Evolutionary conservation across 2,797 vertebrate species (phyloP).

Genomic region (Hydrolagus colliei): DNA sequence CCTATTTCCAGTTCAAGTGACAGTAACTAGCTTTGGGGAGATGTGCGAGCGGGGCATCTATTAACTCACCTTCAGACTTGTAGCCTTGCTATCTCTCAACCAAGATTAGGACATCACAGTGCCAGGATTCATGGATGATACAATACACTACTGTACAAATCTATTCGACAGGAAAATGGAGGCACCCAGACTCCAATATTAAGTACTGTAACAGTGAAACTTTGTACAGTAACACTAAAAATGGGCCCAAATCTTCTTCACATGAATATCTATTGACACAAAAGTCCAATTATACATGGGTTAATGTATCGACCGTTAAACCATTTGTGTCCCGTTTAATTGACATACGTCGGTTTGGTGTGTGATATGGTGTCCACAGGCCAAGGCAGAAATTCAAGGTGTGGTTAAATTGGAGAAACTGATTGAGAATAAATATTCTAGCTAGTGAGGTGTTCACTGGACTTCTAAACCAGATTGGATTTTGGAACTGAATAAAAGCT

Average conservation of each 20-base stretch:
- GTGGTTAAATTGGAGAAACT: neutral
- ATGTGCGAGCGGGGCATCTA: too few species aligned
- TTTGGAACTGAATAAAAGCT: conserved; percentile 30
- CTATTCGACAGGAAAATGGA: too few species aligned
- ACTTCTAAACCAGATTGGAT: conserved; percentile 17
- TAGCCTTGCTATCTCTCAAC: neutral
- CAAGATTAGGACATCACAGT: neutral
- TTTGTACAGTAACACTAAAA: too few species aligned
- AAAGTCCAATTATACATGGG: neutral
- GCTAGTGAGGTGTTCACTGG: neutral
- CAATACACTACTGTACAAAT: too few species aligned
- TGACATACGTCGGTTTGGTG: neutral
- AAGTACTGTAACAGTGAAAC: too few species aligned
- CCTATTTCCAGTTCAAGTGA: neutral
- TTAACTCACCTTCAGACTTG: neutral
- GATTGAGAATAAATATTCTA: neutral
- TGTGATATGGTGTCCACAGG: neutral
- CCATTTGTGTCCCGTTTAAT: neutral
- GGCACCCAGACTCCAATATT: too few species aligned
- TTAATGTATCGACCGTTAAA: neutral
- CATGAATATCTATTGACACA: neutral
- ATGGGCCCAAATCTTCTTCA: neutral
- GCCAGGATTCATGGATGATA: neutral
- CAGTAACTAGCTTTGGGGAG: neutral
- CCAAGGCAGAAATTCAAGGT: neutral